A percentile compares a stretch with the other conserved stretches of the same genome.
Conservation (phyloP, 1,140 invertebrate genomes). For the Zaprionus capensis region DNA sequence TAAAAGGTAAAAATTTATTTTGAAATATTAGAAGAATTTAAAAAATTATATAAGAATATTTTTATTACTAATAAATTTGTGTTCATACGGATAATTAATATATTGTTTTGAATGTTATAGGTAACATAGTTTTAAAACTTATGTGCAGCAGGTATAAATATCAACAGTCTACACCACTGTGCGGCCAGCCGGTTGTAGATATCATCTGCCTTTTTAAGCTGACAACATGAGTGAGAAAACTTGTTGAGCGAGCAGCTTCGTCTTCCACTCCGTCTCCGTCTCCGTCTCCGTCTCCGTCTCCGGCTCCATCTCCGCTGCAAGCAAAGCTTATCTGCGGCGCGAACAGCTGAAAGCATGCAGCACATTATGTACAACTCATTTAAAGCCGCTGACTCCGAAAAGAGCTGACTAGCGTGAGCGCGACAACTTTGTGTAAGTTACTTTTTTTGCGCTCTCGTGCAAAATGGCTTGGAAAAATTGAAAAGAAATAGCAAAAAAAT, state of each 20-base stretch:
- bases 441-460: conserved; percentile 36
- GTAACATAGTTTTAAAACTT: too few relatives aligned
- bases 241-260: conserved; percentile 64
- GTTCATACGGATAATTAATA: too few relatives aligned
- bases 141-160: too few relatives aligned
- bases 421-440: conserved; percentile 70
- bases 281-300: neutral
- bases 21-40: neutral
- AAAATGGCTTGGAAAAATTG: conserved; percentile 80
- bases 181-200: conserved; percentile 1
- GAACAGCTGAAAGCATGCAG: conserved; percentile 36
- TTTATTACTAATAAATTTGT: neutral
- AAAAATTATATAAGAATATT: neutral
- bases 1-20: neutral
- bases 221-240: conserved; percentile 71
- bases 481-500: conserved; percentile 39
- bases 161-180: conserved; percentile 9
- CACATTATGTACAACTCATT: conserved; percentile 71
- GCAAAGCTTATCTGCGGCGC: conserved; percentile 39
- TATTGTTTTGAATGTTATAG: too few relatives aligned
- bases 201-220: conserved; percentile 49
- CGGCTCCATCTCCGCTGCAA: conserved; percentile 11
- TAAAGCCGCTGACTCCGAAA: conserved; percentile 63
- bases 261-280: too few relatives aligned
- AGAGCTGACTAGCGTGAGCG: conserved; percentile 35